Base-by-base conservation (phyloP, 2,888 invertebrate genomes). In the Conchocele bisecta region DNA sequence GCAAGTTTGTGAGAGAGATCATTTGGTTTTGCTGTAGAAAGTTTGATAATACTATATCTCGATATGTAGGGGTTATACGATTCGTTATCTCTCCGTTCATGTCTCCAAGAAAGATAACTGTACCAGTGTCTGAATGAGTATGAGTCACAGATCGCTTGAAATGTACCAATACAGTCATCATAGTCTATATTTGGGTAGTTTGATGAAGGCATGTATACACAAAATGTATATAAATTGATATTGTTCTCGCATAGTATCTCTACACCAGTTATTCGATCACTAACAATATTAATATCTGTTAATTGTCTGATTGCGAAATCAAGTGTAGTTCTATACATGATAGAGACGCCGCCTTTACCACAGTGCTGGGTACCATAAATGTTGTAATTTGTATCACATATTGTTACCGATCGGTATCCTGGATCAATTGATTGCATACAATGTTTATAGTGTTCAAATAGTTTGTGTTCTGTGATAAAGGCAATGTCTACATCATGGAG, bases 251-350 rank as follows among this genome's bases (percentile, higher is more conserved):
- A 15, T 33, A 7, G 7, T 4, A 48, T 17, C 26, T 59, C 31
- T 2, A 59, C 37, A 11, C 48, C 59, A 26, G 35, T 24, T 15
- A 58, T 58, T 3, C 58, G 44, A 31, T 58, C 58, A 28, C 24
- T 20, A 3, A 46, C 22, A n/a, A n/a, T n/a, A n/a, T n/a, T n/a
- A n/a, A 3, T 28, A 48, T 29, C 15, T 17, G 28, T 31, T 28
- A 48, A 26, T 5, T 9, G 4, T 5, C 29, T 20, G 4, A 28
- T 17, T 3, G 28, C 28, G 17, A 48, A 28, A 9, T 28, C 3
- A 28, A 15, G 31, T 48, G 28, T 48, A 6, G n/a, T 48, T 15
- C n/a, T 48, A 28, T 28, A 48, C 28, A 48, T 46, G 22, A 48
- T 28, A 4, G 48, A n/a, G 15, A 48, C 48, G 3, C 48, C 48